These are phyloP conservation scores for Platichthys stellatus DNA, from an alignment of 2,113 vertebrate species.

Conservation along the genomic window DNA sequence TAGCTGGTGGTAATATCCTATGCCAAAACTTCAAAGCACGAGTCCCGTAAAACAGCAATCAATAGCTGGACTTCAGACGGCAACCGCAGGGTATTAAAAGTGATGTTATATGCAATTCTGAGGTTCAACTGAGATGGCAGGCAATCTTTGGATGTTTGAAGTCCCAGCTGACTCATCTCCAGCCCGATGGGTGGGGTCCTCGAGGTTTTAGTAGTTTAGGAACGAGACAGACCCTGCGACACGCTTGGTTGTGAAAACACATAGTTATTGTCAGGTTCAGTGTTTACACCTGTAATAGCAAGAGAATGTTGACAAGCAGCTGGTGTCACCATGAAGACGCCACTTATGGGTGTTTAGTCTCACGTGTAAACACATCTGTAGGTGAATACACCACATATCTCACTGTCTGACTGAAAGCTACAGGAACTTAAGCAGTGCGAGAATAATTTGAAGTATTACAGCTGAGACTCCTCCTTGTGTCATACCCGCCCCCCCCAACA, in stretches of 20 bases:
- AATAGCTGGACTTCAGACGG: constrained; percentile 38
- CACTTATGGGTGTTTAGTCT: neutral
- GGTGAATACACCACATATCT: constrained; percentile 3
- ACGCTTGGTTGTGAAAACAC: constrained; percentile 1
- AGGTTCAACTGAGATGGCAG: constrained; percentile 20
- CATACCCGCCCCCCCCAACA: constrained; percentile 25
- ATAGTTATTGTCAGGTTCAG: neutral
- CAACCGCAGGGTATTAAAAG: constrained; percentile 16
- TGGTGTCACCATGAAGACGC: constrained; percentile 23
- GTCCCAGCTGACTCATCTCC: constrained; percentile 47
- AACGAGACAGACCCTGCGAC: neutral
- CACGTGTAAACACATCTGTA: constrained; percentile 23
- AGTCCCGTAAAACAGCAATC: constrained; percentile 37
- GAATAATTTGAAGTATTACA: constrained; percentile 10
- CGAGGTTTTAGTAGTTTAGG: neutral
- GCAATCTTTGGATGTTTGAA: constrained; percentile 14
- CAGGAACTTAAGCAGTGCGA: neutral
- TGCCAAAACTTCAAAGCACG: constrained; percentile 34
- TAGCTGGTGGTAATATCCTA: constrained; percentile 12
- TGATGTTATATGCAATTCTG: constrained; percentile 41
- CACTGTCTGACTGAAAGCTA: neutral
- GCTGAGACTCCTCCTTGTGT: constrained; percentile 17
- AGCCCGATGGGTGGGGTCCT: constrained; percentile 4
- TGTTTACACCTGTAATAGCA: constrained; percentile 24
- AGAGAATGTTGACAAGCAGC: constrained; percentile 8